Base-by-base conservation (phyloP, 2,113 vertebrate genomes). In the Ceyx melanurus region DNA sequence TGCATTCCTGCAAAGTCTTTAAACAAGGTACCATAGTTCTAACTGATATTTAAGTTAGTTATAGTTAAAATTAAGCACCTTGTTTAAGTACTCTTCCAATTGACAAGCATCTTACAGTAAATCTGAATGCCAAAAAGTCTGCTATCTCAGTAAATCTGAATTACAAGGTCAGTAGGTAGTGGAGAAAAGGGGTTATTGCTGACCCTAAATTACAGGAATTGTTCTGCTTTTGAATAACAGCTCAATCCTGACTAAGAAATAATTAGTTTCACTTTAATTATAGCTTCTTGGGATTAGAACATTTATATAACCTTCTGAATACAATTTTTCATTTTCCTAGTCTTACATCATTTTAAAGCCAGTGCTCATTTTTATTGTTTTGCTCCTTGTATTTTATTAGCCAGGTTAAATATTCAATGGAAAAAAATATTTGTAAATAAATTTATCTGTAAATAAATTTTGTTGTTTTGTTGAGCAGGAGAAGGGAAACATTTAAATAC, bases 11-110 rank as follows among this genome's bases (percentile, higher is more conserved):
- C 20, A 82, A 86, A 83, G 11, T 78, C 82, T 91, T 91, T 89
- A 74, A 87, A 87, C 66, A 56, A 61, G 54, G 60, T 56, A 23
- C 17, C 14, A 9, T 78, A 78, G 66, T 87, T 78, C 56, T 91
- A 74, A 51, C 70, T 89, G 43, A 66, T 85, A 65, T 53, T 85
- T 72, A 83, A 89, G 58, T 76, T 86, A 83, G 48, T 72, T 88
- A n/a, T 82, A 84, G 92, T 95, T 88, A 94, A 90, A 94, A 64
- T 76, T 68, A 89, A 86, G 58, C 83, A 93, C 76, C 72, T 92
- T 58, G 64, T 94, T 75, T 86, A 94, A 88, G 67, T 13, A 22
- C 31, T 79, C 25, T 54, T 88, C 67, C 50, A 88, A 22, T 72
- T 61, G 75, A 93, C 67, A 86, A 86, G 29, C 25, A 37, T 64